Conservation (phyloP, 2,113 vertebrate species). For the Megaptera novaeangliae region DNA sequence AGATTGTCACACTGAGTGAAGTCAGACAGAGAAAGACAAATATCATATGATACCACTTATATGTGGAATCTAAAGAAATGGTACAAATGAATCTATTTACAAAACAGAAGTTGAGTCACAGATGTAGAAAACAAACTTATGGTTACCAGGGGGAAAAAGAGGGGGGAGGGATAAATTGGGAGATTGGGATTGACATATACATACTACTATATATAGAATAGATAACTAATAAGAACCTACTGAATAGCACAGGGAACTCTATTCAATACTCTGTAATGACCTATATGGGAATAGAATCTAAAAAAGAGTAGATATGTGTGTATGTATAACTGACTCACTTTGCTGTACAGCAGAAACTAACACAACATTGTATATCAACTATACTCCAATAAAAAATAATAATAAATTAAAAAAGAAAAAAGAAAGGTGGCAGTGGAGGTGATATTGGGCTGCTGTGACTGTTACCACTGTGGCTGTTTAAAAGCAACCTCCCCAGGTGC, state of each 20-base stretch:
- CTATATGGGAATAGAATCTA: neutral
- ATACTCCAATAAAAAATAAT: neutral
- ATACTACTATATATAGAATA: neutral
- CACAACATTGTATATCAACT: neutral
- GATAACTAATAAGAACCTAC: neutral
- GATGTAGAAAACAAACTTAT: neutral
- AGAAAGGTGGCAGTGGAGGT: neutral
- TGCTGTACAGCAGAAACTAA: neutral
- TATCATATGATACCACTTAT: neutral
- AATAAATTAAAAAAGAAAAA: neutral
- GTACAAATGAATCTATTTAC: neutral
- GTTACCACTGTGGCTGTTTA: neutral
- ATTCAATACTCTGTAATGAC: neutral
- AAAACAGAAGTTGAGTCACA: neutral
- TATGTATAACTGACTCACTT: neutral
- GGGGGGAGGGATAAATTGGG: neutral
- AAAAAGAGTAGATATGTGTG: neutral
- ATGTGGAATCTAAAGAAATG: neutral
- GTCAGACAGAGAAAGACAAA: neutral
- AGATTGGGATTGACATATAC: neutral
- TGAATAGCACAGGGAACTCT: neutral
- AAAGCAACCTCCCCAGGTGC: neutral
- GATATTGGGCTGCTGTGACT: neutral
- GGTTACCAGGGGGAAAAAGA: neutral
- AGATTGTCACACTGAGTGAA: neutral